Conservation (phyloP, 2,888 invertebrate genomes). For the Amphiduros pacificus region DNA sequence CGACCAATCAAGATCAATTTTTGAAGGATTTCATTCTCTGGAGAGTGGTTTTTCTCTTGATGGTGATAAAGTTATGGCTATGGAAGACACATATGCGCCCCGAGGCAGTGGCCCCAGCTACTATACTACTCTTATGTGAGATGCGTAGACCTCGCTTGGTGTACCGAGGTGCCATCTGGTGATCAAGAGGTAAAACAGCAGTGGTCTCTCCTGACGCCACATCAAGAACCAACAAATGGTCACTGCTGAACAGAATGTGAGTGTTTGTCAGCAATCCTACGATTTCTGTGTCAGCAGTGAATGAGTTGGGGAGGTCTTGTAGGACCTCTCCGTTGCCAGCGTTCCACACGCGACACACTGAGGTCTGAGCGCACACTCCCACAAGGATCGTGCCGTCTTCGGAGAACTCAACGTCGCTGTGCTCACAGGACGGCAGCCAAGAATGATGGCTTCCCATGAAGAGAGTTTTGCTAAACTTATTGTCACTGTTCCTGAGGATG, state of each 20-base stretch:
- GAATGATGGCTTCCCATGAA: neutral
- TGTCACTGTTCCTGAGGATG: conserved; percentile 24
- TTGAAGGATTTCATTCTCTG: conserved; percentile 30
- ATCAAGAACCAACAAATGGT: conserved; percentile 22
- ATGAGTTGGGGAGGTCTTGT: conserved; percentile 18
- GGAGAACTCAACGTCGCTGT: conserved; percentile 29
- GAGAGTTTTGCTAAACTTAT: conserved; percentile 11
- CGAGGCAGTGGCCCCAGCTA: conserved; percentile 19
- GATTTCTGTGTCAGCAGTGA: conserved; percentile 9
- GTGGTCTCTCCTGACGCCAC: conserved; percentile 24
- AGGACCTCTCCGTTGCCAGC: conserved; percentile 31
- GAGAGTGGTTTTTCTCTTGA: conserved; percentile 26
- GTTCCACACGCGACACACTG: conserved; percentile 29
- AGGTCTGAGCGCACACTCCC: conserved; percentile 19
- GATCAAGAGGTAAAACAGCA: conserved; percentile 17
- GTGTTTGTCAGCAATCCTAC: conserved; percentile 33
- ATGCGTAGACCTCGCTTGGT: conserved; percentile 15
- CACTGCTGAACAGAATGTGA: conserved; percentile 25
- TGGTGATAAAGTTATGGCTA: conserved; percentile 25
- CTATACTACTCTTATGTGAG: conserved; percentile 23
- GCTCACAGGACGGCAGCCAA: conserved; percentile 15
- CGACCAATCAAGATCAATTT: neutral
- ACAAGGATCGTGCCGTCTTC: conserved; percentile 30
- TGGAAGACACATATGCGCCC: conserved; percentile 20
- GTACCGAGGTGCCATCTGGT: conserved; percentile 10